Conservation (phyloP, 2,888 invertebrate species). For the Stictocephala bisonia region DNA sequence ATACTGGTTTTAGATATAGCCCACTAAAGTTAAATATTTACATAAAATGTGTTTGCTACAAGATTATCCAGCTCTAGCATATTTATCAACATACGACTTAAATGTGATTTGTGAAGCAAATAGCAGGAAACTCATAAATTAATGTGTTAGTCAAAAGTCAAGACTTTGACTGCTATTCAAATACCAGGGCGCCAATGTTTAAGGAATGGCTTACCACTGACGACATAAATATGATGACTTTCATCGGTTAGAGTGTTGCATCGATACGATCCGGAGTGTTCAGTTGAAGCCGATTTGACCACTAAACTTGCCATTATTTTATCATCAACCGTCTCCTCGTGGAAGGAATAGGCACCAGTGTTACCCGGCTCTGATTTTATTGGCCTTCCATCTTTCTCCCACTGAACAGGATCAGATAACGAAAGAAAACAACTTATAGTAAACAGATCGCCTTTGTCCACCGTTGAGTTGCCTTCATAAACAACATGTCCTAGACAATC, state of each 20-base stretch:
- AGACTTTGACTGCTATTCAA: neutral
- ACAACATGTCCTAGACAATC: constrained; percentile 45
- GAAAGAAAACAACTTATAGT: constrained; percentile 56
- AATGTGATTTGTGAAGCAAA: no score
- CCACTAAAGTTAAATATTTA: no score
- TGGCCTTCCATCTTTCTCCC: constrained; percentile 55
- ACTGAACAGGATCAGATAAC: constrained; percentile 55
- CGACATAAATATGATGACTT: constrained; percentile 54
- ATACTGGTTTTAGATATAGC: no score
- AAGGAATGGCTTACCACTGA: constrained; percentile 58
- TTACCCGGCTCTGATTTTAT: constrained; percentile 45
- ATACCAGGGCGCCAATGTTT: no score
- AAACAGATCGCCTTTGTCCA: constrained; percentile 57
- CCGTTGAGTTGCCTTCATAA: constrained; percentile 55
- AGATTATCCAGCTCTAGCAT: no score
- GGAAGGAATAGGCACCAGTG: constrained; percentile 46
- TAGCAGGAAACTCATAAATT: neutral
- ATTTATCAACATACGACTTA: no score
- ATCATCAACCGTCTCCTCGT: constrained; percentile 40
- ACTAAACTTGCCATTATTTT: constrained; percentile 47
- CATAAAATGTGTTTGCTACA: no score
- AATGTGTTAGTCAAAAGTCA: constrained; percentile 16
- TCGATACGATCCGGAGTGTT: constrained; percentile 56
- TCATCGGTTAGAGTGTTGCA: constrained; percentile 54
- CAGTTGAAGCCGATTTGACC: constrained; percentile 52